Evolutionary conservation across 2,888 invertebrate genomes (phyloP), one percentile per base, ranked within the genome.

Genomic region (Aspidiotus rigidus): DNA sequence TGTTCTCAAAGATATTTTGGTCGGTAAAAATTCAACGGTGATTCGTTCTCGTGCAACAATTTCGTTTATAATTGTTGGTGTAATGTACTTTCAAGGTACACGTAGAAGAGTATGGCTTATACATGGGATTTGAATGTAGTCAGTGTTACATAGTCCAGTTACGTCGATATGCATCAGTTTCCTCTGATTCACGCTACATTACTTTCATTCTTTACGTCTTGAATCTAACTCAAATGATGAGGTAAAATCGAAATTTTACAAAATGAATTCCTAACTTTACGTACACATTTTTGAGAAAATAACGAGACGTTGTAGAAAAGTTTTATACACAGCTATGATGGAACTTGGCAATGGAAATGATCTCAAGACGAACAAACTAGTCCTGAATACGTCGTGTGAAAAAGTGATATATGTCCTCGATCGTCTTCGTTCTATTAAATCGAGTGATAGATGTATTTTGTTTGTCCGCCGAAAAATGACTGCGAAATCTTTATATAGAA

Each of bases 391-490:
- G 2, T 28, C 28, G 28, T 28, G 28, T 5, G 28, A 28, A 28
- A 28, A 28, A 28, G 28, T 28, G 28, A 28, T 28, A 28, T 28
- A 28, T 5, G 28, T 28, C 28, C 28, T 28, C 28, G 28, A 28
- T 28, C 28, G 28, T 28, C 28, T 28, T 28, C 28, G 28, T 81
- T 53, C 77, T 93, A 44, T 76, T 92, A 2, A 77, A 81, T 0
- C 79, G 86, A 71, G 76, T 93, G 9, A 80, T 82, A 69, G 74
- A 5, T 72, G 72, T 0, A 83, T 92, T 16, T 81, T 92, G 71
- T 90, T 92, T 77, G 86, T 88, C 0, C 79, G 85, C 74, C 81
- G 86, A 73, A 80, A 91, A 62, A 86, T 87, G 73, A 87, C 89
- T 0, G 88, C 91, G 0, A 88, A 89, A 78, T 81, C 89, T 8